Conservation (phyloP, 2,888 invertebrate species). For the Oxyscelio sp. region DNA sequence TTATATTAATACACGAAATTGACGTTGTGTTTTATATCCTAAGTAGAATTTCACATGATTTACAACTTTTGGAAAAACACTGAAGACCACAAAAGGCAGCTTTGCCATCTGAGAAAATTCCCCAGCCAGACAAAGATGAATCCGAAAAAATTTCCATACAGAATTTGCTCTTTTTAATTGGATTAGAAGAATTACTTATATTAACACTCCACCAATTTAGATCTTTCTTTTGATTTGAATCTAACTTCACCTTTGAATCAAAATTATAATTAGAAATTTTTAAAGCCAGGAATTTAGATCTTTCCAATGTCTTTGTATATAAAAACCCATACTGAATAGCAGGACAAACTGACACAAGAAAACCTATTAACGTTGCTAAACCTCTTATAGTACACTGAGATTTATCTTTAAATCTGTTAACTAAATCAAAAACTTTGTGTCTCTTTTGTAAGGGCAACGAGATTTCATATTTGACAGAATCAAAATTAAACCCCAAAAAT, state of each 20-base stretch:
- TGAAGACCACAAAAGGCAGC: conserved; percentile 47
- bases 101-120: not conserved
- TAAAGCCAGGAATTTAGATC: not conserved
- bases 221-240: not conserved
- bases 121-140: not conserved
- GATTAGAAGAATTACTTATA: not conserved
- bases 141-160: not conserved
- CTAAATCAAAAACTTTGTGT: not conserved
- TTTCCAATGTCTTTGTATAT: not conserved
- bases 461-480: not conserved
- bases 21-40: conserved; percentile 45
- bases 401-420: not conserved
- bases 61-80: conserved; percentile 43
- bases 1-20: conserved; percentile 32
- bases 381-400: not conserved
- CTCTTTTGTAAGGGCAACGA: not conserved
- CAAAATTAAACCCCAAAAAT: not conserved
- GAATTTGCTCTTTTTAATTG: not conserved
- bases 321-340: not conserved
- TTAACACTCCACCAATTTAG: conserved; percentile 1
- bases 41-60: conserved; percentile 37
- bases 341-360: not conserved
- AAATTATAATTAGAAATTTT: not conserved
- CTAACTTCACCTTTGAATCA: not conserved
- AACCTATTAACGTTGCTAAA: not conserved